A percentile compares a stretch with the other conserved stretches of the same genome.
Conservation (phyloP, 2,113 vertebrate genomes). For the Hippocampus guttulatus region DNA sequence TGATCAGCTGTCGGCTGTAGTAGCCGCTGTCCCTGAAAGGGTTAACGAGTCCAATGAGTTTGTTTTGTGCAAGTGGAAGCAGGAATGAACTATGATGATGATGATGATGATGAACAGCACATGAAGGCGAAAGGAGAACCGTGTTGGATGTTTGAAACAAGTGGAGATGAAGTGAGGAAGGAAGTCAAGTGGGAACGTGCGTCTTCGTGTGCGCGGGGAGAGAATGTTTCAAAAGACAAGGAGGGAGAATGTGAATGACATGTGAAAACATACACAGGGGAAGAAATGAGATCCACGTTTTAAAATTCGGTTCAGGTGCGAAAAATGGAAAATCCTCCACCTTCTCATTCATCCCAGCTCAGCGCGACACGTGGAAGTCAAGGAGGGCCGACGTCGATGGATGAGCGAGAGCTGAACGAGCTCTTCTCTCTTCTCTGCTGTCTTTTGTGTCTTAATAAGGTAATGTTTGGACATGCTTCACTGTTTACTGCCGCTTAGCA, state of each 20-base stretch:
- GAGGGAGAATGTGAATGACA: background rate
- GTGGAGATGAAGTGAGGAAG: background rate
- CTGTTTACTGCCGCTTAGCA: constrained; percentile 62
- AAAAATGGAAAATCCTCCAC: no score
- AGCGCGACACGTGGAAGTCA: background rate
- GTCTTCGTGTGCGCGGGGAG: no score
- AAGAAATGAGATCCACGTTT: no score
- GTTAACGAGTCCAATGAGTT: no score
- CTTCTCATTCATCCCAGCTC: background rate
- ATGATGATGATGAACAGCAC: no score
- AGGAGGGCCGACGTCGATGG: background rate
- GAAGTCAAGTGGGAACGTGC: background rate
- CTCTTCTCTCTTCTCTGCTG: constrained; percentile 9
- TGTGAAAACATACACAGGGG: background rate
- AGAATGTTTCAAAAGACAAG: background rate
- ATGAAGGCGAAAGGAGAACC: no score
- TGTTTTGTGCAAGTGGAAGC: background rate
- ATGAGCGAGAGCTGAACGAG: background rate
- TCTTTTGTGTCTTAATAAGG: constrained; percentile 72
- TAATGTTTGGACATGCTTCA: constrained; percentile 72
- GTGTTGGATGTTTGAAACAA: background rate
- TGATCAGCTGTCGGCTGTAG: no score
- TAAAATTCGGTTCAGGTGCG: no score
- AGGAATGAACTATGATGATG: no score
- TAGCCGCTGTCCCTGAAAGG: no score